A percentile compares a stretch with the other conserved stretches of the same genome.
These are phyloP conservation scores for Agonopterix arenella DNA, from an alignment of 2,888 invertebrate species.

Conservation along the genomic window DNA sequence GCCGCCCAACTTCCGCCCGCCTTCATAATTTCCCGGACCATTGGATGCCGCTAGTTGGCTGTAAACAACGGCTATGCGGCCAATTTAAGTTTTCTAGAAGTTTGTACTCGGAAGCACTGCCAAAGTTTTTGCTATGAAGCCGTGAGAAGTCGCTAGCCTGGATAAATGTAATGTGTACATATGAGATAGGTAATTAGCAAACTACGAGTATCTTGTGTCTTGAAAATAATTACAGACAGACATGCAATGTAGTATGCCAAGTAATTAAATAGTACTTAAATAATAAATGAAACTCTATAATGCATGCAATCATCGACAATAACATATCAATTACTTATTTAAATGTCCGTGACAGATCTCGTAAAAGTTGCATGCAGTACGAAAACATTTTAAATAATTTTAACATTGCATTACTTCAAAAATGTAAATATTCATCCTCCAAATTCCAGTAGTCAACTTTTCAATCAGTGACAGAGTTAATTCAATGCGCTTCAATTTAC, in stretches of 20 bases:
- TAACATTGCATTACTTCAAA: too few species aligned
- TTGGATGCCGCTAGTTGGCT: conserved; percentile 45
- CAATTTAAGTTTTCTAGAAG: conserved; percentile 47
- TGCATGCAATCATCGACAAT: neutral
- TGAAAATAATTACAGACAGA: too few species aligned
- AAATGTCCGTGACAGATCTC: neutral
- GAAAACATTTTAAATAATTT: conserved; percentile 3
- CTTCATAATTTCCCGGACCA: conserved; percentile 57
- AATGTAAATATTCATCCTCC: conserved; percentile 10
- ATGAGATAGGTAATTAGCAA: conserved; percentile 1
- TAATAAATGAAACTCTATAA: neutral
- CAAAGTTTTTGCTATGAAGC: conserved; percentile 13
- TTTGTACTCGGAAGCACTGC: conserved; percentile 10
- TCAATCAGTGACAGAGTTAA: conserved; percentile 50
- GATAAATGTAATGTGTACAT: conserved; percentile 1
- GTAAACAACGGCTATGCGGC: conserved; percentile 44
- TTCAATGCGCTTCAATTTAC: conserved; percentile 49
- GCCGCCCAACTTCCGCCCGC: conserved; percentile 37
- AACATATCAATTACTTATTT: neutral
- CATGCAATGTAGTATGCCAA: neutral
- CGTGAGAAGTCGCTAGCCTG: conserved; percentile 2
- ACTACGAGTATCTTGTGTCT: conserved; percentile 1
- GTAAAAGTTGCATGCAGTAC: conserved; percentile 7
- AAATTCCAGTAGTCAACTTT: conserved; percentile 31
- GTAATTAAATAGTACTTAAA: neutral